Percentiles rank a stretch among this genome's conserved stretches.
Conservation (phyloP, 53 echinoderm and acorn worm genomes). For the Henricia sp. region DNA sequence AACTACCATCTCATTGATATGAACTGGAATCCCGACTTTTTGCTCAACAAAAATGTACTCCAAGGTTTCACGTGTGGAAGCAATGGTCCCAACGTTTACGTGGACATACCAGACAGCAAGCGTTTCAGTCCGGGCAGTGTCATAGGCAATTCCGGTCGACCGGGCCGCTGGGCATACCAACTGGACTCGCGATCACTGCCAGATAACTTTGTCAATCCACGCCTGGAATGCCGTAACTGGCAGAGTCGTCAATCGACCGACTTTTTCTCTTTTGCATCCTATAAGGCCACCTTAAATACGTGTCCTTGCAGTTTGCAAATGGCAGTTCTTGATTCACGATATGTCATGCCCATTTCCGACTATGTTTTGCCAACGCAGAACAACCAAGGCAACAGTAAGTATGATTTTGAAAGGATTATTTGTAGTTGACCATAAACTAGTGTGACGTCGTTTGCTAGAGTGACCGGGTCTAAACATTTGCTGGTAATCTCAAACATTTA, state of each 20-base stretch:
- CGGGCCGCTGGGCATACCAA: conserved; percentile 87
- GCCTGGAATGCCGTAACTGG: conserved; percentile 76
- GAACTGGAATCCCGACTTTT: conserved; percentile 73
- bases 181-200: conserved; percentile 74
- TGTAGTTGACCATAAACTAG: no score
- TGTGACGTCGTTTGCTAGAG: no score
- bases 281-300: conserved; percentile 66
- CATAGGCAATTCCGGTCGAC: conserved; percentile 15
- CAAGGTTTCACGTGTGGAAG: conserved; percentile 74
- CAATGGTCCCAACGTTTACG: conserved; percentile 51
- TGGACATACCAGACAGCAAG: conserved; percentile 42
- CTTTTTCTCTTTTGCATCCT: conserved; percentile 30
- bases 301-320: conserved; percentile 52
- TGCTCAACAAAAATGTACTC: conserved; percentile 70
- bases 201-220: conserved; percentile 68
- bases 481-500: no score
- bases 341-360: no score
- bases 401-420: no score
- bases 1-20: conserved; percentile 80
- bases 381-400: no score
- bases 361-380: not conserved
- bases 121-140: conserved; percentile 75
- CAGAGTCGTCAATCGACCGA: conserved; percentile 56
- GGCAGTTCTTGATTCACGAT: not conserved
- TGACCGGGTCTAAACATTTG: no score